Base-by-base conservation (phyloP, 2,797 vertebrate genomes). In the Melanotaenia trifasciata region DNA sequence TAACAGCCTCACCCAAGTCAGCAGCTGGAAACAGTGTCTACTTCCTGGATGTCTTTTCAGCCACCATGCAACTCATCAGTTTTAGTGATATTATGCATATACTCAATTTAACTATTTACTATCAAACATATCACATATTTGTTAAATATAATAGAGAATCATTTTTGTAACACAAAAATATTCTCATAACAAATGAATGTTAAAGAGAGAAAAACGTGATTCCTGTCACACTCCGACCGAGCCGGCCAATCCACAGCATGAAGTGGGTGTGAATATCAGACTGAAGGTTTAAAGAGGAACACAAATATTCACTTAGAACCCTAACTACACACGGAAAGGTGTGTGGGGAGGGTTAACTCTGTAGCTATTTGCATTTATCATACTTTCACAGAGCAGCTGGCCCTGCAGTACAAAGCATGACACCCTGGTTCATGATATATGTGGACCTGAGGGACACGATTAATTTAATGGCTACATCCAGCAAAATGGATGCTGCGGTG, bases 391-490 rank as follows among this genome's bases (percentile, higher is more conserved):
- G 13, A 69, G 64, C 5, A 4, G 11, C 57, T 65, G 12, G n/a
- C 4, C 4, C 0, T 3, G 4, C 38, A 57, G n/a, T 18, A 62
- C 75, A 45, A 64, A 38, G 20, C 47, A 28, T 36, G 22, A 67
- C 64, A 10, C 7, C 14, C 32, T 58, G 38, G 22, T 54, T 24
- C 1, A 9, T 51, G 20, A 7, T 61, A 69, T 63, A 3, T 67
- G 70, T 71, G 60, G 43, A 30, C 22, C 20, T 57, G 57, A 56
- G 60, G 45, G 45, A n/a, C 3, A 12, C 1, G 10, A 14, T 12
- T 67, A 12, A 22, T 66, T 69, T 65, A 58, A 57, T 58, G 47
- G 24, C 24, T 57, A 65, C 14, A 72, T 26, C 16, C 60, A 62
- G 26, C 28, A 35, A 65, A 62, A 35, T 12, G 0, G 0, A 12